Evolutionary conservation across 2,797 vertebrate genomes (phyloP), one percentile per base, ranked within the genome.

Genomic region (Pipistrellus pipistrellus): DNA sequence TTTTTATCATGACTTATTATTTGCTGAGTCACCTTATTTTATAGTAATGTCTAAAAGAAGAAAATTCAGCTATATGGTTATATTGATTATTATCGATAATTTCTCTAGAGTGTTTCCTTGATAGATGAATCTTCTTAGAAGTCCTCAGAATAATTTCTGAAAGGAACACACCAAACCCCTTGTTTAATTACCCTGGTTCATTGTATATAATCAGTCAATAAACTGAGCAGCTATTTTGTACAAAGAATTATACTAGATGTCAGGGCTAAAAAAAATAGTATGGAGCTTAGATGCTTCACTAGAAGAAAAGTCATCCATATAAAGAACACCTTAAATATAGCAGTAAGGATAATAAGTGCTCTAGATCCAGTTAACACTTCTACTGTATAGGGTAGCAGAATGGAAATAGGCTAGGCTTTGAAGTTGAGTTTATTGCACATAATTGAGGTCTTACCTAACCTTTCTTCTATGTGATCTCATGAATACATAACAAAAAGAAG

Each of bases 1-100:
- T 64, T 90, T 95, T 95, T 82, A 64, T 78, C 55, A 77, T 59
- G 35, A 85, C 38, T 81, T 71, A 90, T 35, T 91, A 51, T 75
- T 94, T 95, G 55, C 25, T 59, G 57, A 94, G 64, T 12, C 8
- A 51, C 8, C n/a, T 85, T 44, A 83, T 92, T 88, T 90, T 82
- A 91, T 76, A 88, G 9, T 72, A 84, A 25, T 90, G 38, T 80
- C 35, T 90, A 51, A 69, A 44, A 88, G 41, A 92, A 46, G 51
- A 89, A 95, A 88, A 87, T 12, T 2, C 14, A 85, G 14, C 18
- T 96, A 32, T 35, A 92, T 8, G 27, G 72, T 73, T 95, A 85
- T 48, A 23, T 53, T 69, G 44, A 55, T 89, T 95, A 38, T 59
- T 90, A n/a, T n/a, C n/a, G n/a, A n/a, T n/a, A 59, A 76, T 9